Evolutionary conservation across 2,113 vertebrate genomes (phyloP).

Genomic region (Charina bottae): DNA sequence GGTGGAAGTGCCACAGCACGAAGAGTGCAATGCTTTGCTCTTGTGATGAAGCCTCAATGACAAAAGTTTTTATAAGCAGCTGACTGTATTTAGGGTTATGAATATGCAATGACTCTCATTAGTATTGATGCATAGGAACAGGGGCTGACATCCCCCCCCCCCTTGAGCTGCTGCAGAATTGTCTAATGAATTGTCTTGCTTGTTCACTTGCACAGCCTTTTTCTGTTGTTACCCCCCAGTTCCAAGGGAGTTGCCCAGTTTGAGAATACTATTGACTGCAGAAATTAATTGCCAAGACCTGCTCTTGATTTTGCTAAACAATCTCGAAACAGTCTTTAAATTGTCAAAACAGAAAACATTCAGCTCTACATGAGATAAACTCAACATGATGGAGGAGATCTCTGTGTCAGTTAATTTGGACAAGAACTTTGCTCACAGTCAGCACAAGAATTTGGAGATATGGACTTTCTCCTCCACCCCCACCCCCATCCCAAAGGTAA

Average conservation of each 20-base stretch:
- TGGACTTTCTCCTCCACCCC: not conserved
- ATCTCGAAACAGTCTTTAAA: constrained; percentile 66
- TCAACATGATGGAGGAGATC: constrained; percentile 15
- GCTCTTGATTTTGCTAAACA: constrained; percentile 73
- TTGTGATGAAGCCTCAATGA: constrained; percentile 78
- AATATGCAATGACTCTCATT: constrained; percentile 90
- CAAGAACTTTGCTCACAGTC: not conserved
- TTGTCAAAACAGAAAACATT: constrained; percentile 73
- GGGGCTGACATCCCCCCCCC: constrained; percentile 79
- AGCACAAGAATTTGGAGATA: fast-evolving
- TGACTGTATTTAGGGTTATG: constrained; percentile 86
- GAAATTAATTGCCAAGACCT: constrained; percentile 75
- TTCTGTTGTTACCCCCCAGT: constrained; percentile 65
- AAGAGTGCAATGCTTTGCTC: constrained; percentile 74
- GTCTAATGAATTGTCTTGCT: constrained; percentile 85
- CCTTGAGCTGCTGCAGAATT: constrained; percentile 76
- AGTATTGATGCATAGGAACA: constrained; percentile 81
- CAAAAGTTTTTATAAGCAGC: constrained; percentile 85
- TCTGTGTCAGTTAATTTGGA: not conserved
- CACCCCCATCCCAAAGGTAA: not conserved
- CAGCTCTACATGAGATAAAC: constrained; percentile 61
- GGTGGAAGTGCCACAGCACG: constrained; percentile 78
- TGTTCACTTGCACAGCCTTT: constrained; percentile 65
- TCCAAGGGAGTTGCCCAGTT: constrained; percentile 75
- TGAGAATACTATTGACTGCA: constrained; percentile 71